phyloP scores from a whole-genome alignment of 2,888 invertebrate genomes.

The Orchesella flavescens region DNA sequence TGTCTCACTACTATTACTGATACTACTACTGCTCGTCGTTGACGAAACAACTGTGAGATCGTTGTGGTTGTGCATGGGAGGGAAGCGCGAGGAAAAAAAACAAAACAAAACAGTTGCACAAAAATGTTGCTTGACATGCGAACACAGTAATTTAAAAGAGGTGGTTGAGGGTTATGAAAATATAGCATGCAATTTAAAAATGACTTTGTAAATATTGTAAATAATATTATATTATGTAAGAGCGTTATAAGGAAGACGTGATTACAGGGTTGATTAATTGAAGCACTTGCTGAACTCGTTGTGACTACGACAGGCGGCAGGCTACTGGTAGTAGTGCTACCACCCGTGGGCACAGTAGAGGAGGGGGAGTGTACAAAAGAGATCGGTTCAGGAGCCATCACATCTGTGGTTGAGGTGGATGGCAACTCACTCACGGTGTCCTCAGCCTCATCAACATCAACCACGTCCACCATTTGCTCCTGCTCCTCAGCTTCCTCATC shows the following conservation, averaged over 20 bases:
- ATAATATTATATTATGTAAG: neutral
- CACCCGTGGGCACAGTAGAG: slow-evolving; percentile 17
- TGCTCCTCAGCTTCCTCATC: slow-evolving; percentile 55
- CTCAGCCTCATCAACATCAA: slow-evolving; percentile 61
- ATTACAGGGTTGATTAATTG: slow-evolving; percentile 48
- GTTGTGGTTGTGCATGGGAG: neutral
- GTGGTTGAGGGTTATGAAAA: too few relatives aligned
- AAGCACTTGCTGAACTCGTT: slow-evolving; percentile 33
- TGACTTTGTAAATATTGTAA: neutral
- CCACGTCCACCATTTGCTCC: neutral
- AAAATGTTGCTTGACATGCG: too few relatives aligned
- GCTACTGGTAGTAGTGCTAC: neutral
- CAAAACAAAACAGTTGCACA: too few relatives aligned
- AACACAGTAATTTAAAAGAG: too few relatives aligned
- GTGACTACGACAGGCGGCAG: slow-evolving; percentile 17
- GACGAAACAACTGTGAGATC: neutral
- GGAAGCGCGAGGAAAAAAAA: neutral
- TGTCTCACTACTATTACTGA: slow-evolving; percentile 50
- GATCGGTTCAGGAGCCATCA: slow-evolving; percentile 45
- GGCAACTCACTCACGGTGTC: slow-evolving; percentile 69
- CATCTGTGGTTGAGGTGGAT: slow-evolving; percentile 25
- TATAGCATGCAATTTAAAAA: too few relatives aligned
- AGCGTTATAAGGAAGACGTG: neutral
- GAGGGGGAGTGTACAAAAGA: slow-evolving; percentile 38
- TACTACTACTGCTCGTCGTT: slow-evolving; percentile 28